These are phyloP conservation scores for Champsocephalus gunnari DNA, from an alignment of 2,797 vertebrate species.

Conservation along the genomic window DNA sequence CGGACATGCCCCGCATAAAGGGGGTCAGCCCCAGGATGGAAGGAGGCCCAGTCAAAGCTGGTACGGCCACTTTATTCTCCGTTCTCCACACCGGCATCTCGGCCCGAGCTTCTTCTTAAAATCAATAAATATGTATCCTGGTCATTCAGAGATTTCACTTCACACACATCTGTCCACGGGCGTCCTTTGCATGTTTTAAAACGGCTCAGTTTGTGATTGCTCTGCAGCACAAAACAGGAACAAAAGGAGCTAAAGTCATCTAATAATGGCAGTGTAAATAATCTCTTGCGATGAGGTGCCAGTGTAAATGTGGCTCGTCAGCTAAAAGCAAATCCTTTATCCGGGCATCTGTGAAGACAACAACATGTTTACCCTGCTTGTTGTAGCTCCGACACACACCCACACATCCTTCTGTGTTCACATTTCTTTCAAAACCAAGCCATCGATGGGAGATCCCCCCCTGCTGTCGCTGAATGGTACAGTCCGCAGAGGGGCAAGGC, in stretches of 20 bases:
- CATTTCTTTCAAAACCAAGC: slow-evolving; percentile 45
- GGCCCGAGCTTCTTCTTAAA: neutral
- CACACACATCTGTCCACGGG: neutral
- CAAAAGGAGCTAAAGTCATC: neutral
- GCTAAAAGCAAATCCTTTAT: slow-evolving; percentile 14
- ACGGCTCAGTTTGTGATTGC: neutral
- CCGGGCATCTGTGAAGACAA: slow-evolving; percentile 50
- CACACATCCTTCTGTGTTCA: slow-evolving; percentile 23
- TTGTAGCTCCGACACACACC: slow-evolving; percentile 15
- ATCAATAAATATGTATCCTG: neutral
- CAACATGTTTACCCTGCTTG: slow-evolving; percentile 47
- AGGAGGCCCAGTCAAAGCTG: slow-evolving; percentile 51
- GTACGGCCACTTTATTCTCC: slow-evolving; percentile 34
- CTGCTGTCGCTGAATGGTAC: slow-evolving; percentile 54
- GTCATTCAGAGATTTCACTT: neutral
- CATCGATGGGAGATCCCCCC: slow-evolving; percentile 44
- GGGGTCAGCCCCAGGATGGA: slow-evolving; percentile 56
- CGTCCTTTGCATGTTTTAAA: neutral
- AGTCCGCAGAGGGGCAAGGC: slow-evolving; percentile 72
- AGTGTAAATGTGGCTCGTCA: slow-evolving; percentile 52
- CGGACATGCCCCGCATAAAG: slow-evolving; percentile 22
- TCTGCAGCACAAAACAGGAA: neutral
- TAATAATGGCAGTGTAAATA: neutral
- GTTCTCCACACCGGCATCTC: slow-evolving; percentile 57
- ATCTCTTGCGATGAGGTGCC: slow-evolving; percentile 42